Evolutionary conservation across 2,113 vertebrate genomes (phyloP).

Genomic region (Grantiella picta): DNA sequence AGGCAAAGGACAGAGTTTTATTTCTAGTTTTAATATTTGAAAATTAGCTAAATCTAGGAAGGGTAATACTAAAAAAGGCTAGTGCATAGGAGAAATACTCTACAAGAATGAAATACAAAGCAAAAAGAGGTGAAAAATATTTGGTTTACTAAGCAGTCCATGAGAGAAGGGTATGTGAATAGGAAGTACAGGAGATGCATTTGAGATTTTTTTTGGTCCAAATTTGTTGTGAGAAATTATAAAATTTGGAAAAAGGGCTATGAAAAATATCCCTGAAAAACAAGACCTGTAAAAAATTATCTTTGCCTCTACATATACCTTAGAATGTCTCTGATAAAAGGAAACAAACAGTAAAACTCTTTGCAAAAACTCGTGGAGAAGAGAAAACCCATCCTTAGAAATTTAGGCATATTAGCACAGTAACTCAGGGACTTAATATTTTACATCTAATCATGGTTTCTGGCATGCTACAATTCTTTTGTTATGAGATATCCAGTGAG

Average conservation of each 20-base stretch:
- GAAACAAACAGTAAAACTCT: not conserved
- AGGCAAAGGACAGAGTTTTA: not conserved
- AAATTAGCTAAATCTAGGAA: not conserved
- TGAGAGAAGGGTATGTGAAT: not conserved
- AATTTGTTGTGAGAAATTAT: not conserved
- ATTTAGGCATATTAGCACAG: not conserved
- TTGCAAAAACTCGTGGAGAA: not conserved
- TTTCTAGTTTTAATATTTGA: not conserved
- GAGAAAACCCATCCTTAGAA: not conserved
- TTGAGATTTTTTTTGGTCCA: not conserved
- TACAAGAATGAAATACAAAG: not conserved
- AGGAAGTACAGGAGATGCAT: not conserved
- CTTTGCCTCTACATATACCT: not conserved
- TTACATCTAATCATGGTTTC: not conserved
- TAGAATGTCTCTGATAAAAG: not conserved
- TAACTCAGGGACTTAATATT: not conserved
- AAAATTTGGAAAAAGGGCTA: not conserved
- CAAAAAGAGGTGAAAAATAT: not conserved
- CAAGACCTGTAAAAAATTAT: not conserved
- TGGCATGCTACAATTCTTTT: not conserved
- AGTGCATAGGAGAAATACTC: not conserved
- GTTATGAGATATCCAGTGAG: not conserved
- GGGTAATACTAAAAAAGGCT: not conserved
- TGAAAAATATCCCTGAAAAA: not conserved
- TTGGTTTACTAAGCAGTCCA: not conserved